Evolutionary conservation across 1,140 invertebrate species (phyloP).

Genomic region (Zophobas atratus): DNA sequence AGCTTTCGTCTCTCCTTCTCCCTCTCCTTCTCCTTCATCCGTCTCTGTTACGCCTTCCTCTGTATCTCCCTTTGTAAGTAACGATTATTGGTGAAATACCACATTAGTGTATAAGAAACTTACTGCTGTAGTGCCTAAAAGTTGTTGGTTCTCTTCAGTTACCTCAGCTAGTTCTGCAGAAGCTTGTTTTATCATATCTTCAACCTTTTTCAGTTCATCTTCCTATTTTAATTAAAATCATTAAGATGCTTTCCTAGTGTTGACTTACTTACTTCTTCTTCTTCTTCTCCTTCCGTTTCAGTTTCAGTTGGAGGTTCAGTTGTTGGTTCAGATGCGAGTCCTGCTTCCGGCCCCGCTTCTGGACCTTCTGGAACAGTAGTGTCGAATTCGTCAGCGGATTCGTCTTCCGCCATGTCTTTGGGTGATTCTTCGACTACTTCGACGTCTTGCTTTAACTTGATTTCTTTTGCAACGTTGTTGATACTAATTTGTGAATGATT

Average conservation of each 20-base stretch:
- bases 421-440: constrained; percentile 75
- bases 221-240: constrained; percentile 44
- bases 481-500: constrained; percentile 15
- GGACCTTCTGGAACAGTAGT: constrained; percentile 14
- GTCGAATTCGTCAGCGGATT: constrained; percentile 59
- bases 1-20: constrained; percentile 39
- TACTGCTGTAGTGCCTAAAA: constrained; percentile 50
- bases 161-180: constrained; percentile 60
- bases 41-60: constrained; percentile 7
- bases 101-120: not conserved
- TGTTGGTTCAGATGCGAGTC: constrained; percentile 7
- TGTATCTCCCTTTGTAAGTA: not conserved
- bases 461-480: not conserved
- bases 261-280: not conserved
- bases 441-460: constrained; percentile 70
- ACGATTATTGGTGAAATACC: no score
- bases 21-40: constrained; percentile 41
- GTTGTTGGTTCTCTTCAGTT: constrained; percentile 58
- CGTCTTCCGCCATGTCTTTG: constrained; percentile 65
- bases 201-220: constrained; percentile 60
- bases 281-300: constrained; percentile 24
- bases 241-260: constrained; percentile 16
- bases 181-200: constrained; percentile 61
- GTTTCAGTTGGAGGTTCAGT: not conserved
- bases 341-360: not conserved